phyloP scores from a whole-genome alignment of 1,140 invertebrate genomes.

The Nasonia longicornis region DNA sequence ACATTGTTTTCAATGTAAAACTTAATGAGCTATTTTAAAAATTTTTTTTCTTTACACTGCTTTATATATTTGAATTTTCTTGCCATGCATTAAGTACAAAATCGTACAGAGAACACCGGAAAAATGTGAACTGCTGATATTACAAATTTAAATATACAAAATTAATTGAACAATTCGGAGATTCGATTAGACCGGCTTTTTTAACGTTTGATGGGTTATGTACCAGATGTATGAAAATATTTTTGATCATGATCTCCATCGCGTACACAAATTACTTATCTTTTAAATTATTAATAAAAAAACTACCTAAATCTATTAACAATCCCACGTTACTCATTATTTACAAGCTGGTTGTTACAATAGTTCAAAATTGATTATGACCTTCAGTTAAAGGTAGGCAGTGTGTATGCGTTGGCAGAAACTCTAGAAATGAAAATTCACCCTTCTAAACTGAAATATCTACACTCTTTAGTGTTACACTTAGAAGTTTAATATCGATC shows the following conservation, averaged over 20 bases:
- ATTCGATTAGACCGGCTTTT: neutral
- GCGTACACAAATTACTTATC: slow-evolving; percentile 8
- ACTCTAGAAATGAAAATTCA: neutral
- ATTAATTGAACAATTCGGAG: slow-evolving; percentile 19
- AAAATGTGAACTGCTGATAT: neutral
- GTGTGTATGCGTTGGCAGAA: slow-evolving; percentile 11
- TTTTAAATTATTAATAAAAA: slow-evolving; percentile 15
- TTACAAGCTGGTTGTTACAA: slow-evolving; percentile 18
- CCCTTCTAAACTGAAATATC: neutral
- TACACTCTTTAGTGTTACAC: neutral
- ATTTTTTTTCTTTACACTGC: neutral
- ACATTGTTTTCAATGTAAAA: slow-evolving; percentile 24
- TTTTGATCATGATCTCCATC: slow-evolving; percentile 27
- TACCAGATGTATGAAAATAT: slow-evolving; percentile 23
- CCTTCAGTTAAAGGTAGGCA: neutral
- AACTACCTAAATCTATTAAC: slow-evolving; percentile 14
- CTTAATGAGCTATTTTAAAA: neutral
- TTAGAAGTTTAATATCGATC: neutral
- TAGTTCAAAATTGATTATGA: slow-evolving; percentile 9
- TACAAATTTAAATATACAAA: neutral
- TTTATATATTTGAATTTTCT: neutral
- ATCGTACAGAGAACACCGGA: neutral
- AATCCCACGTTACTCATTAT: slow-evolving; percentile 13
- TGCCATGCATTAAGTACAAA: neutral
- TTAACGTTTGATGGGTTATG: neutral